phyloP scores from a whole-genome alignment of 2,113 vertebrate species.

The Baryphthengus martii region DNA sequence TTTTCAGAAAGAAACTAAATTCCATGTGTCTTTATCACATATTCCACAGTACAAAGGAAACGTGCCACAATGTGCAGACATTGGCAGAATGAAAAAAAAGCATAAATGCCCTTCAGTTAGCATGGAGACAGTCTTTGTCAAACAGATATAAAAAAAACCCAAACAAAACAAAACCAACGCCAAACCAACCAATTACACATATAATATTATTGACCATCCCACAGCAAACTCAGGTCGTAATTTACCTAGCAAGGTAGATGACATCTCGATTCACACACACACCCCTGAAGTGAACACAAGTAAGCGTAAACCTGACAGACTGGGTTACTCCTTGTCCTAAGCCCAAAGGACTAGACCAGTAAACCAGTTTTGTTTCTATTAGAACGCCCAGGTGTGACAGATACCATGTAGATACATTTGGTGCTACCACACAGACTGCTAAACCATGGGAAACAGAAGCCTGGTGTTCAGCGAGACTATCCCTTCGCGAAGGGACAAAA shows the following conservation, averaged over 20 bases:
- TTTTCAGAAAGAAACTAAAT: neutral
- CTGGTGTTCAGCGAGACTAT: neutral
- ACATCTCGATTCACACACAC: too few species aligned
- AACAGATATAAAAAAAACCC: neutral
- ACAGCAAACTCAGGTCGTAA: neutral
- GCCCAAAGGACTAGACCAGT: neutral
- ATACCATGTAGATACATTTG: neutral
- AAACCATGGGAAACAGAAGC: neutral
- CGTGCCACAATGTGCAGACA: neutral
- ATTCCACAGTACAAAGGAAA: neutral
- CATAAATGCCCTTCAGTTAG: neutral
- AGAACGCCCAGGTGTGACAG: neutral
- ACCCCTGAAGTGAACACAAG: neutral
- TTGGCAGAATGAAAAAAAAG: neutral
- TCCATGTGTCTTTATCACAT: neutral
- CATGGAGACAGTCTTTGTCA: neutral
- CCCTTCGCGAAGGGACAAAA: neutral
- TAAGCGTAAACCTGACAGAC: neutral
- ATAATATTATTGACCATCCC: neutral
- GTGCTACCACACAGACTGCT: neutral
- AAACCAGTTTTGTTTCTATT: neutral
- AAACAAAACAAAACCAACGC: too few species aligned
- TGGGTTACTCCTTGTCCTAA: neutral
- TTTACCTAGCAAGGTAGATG: neutral
- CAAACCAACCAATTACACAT: neutral